Percentiles rank a stretch among this genome's conserved stretches.
phyloP scores from a whole-genome alignment of 2,797 vertebrate genomes.

The Enoplosus armatus region DNA sequence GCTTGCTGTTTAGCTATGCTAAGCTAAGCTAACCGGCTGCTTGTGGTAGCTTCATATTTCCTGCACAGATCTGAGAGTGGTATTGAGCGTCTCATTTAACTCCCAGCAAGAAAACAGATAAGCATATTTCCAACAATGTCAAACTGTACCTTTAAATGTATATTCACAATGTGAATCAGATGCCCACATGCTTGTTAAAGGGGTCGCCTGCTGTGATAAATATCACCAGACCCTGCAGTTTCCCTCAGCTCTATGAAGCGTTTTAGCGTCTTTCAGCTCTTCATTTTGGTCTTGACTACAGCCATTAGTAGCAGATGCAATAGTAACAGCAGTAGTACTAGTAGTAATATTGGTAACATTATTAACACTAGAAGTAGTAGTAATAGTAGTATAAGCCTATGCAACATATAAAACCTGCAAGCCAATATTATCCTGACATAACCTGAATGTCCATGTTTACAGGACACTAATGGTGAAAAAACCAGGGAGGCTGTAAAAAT shows the following conservation, averaged over 20 bases:
- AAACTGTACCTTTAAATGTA: too few relatives aligned
- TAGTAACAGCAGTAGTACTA: neutral
- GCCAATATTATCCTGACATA: conserved; percentile 2
- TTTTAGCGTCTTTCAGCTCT: neutral
- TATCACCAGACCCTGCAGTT: too few relatives aligned
- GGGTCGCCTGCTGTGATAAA: too few relatives aligned
- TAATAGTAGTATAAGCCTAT: neutral
- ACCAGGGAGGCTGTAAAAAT: conserved; percentile 84
- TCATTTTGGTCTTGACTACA: neutral
- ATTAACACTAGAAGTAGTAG: neutral
- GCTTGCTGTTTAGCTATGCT: too few relatives aligned
- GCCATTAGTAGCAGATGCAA: neutral
- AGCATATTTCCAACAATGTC: too few relatives aligned
- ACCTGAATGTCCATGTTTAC: conserved; percentile 56
- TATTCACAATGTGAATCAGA: too few relatives aligned
- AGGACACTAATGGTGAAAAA: conserved; percentile 88
- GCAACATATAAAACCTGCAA: neutral
- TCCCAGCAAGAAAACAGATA: too few relatives aligned
- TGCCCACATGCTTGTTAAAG: too few relatives aligned
- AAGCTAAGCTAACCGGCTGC: too few relatives aligned
- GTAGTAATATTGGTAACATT: neutral
- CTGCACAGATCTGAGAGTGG: too few relatives aligned
- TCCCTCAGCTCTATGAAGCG: neutral
- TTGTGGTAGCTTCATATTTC: too few relatives aligned
- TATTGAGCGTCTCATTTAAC: too few relatives aligned